Base-by-base conservation (phyloP, 2,888 invertebrate species). In the Capitulum mitella region DNA sequence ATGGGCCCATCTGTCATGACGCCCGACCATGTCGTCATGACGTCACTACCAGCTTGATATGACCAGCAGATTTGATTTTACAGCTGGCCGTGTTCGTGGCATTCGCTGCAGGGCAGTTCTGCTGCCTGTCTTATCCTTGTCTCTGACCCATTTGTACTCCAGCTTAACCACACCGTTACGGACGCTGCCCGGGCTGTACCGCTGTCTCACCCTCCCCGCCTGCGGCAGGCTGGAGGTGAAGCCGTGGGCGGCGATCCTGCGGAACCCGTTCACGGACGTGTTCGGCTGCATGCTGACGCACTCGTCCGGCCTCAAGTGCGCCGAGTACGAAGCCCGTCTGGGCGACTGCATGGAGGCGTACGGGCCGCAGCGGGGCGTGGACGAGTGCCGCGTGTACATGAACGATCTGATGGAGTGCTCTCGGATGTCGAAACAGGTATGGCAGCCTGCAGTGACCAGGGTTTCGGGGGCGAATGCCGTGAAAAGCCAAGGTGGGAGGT, bases 281-380 rank as follows among this genome's bases (percentile, higher is more conserved):
- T 34, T 34, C 37, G 70, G 70, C 70, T 37, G 37, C 37, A 16
- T 29, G 6, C 10, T 22, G 29, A 22, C 29, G 29, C 70, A 70
- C 70, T 14, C 37, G 37, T 70, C 70, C 6, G 70, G 37, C 70
- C 22, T 1, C 70, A 34, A 37, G 22, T 70, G 70, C 29, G 37
- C 19, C 37, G 70, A 70, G 22, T 70, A 16, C 37, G 70, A 70
- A 37, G 37, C 34, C 70, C n/a, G 29, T 3, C 22, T 70, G 22
- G 37, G 37, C 3, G 70, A 70, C 70, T 70, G 70, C 37, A 70
- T 70, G 70, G 70, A 70, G 70, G 70, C 70, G 10, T 70, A 70
- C 70, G 70, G 70, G 8, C 70, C 70, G 70, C 70, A 70, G 3
- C 34, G 70, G 0, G 70, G 70, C 22, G 37, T 22, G 37, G 37